Conservation (phyloP, 2,113 vertebrate species). For the Ramphastos sulfuratus region DNA sequence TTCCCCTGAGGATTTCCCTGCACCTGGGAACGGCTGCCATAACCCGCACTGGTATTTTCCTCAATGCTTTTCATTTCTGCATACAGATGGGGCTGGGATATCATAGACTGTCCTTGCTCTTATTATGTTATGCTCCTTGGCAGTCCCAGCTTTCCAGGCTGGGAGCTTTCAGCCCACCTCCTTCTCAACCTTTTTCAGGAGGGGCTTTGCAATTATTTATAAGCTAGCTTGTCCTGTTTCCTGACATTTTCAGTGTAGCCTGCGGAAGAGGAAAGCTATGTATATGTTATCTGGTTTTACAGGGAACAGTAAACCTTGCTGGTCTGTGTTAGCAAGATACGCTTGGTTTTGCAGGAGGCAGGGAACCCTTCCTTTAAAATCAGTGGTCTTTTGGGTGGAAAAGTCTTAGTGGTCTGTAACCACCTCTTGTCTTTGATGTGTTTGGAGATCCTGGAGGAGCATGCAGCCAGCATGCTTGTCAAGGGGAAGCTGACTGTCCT, state of each 20-base stretch:
- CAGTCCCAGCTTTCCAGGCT: constrained; percentile 44
- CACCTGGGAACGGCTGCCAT: constrained; percentile 62
- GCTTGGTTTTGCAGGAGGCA: background rate
- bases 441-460: background rate
- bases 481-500: background rate
- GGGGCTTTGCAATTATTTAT: constrained; percentile 54
- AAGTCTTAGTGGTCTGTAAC: background rate
- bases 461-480: background rate
- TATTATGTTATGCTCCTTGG: constrained; percentile 52
- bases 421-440: background rate
- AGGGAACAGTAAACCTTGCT: background rate
- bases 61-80: constrained; percentile 55
- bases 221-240: constrained; percentile 36
- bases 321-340: background rate
- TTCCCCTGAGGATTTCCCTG: constrained; percentile 49
- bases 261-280: background rate
- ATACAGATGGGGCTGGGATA: constrained; percentile 52
- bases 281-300: background rate
- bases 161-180: constrained; percentile 44
- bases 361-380: background rate
- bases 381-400: background rate
- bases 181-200: constrained; percentile 42
- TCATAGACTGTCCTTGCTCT: constrained; percentile 49
- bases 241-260: constrained; percentile 19
- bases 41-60: constrained; percentile 41